These are phyloP conservation scores for Nymphalis urticae DNA, from an alignment of 2,888 invertebrate genomes.

Conservation along the genomic window DNA sequence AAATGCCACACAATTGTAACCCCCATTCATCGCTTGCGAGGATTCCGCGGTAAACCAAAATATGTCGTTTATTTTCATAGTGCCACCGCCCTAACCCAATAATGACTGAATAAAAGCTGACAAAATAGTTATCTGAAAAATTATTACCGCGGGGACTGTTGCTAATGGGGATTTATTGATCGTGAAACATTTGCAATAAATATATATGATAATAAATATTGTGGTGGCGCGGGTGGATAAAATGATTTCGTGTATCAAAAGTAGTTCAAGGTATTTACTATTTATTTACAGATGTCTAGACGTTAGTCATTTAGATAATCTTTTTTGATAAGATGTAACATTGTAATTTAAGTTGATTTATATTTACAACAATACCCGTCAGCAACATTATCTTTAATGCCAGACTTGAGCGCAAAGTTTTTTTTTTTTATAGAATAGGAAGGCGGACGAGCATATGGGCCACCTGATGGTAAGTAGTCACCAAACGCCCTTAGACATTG, in stretches of 20 bases:
- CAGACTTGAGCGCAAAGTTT: too few relatives aligned
- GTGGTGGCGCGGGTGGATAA: background rate
- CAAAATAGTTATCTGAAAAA: conserved; percentile 12
- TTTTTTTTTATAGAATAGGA: too few relatives aligned
- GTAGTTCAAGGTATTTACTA: background rate
- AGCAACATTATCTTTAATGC: background rate
- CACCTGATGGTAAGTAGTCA: too few relatives aligned
- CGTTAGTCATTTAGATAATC: conserved; percentile 21
- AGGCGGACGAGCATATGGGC: too few relatives aligned
- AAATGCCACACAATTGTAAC: conserved; percentile 30
- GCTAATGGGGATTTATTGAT: conserved; percentile 16
- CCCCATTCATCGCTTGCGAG: conserved; percentile 15
- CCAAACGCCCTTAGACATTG: too few relatives aligned
- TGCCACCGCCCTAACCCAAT: conserved; percentile 18
- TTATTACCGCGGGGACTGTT: conserved; percentile 8
- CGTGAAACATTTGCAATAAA: conserved; percentile 5
- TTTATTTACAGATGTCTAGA: conserved; percentile 20
- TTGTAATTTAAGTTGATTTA: too few relatives aligned
- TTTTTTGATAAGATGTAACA: background rate
- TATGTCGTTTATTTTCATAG: conserved; percentile 28
- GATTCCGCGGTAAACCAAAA: conserved; percentile 15
- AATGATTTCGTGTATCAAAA: background rate
- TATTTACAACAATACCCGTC: too few relatives aligned
- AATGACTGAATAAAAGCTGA: conserved; percentile 23
- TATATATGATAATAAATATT: background rate